Evolutionary conservation across 2,888 invertebrate genomes (phyloP).

Genomic region (Nudaria mundana): DNA sequence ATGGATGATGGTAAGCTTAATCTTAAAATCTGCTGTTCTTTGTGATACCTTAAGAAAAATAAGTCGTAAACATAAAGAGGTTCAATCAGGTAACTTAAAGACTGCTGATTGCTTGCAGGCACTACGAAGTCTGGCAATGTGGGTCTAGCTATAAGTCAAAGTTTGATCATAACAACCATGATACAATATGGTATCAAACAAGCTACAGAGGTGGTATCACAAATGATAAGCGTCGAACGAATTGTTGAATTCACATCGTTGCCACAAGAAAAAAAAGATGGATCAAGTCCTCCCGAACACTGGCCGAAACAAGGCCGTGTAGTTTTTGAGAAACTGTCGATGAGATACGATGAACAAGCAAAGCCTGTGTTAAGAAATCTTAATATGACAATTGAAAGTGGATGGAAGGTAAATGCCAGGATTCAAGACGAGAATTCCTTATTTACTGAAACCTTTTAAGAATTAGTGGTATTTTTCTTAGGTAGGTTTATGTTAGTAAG

Average conservation of each 20-base stretch:
- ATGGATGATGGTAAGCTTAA: constrained; percentile 75
- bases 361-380: constrained; percentile 78
- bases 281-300: constrained; percentile 76
- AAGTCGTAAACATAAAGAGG: neutral
- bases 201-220: constrained; percentile 87
- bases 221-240: constrained; percentile 91
- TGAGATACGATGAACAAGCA: constrained; percentile 83
- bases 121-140: constrained; percentile 83
- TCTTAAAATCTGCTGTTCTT: too few relatives aligned
- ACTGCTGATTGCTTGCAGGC: constrained; percentile 44
- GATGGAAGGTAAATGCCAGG: constrained; percentile 48
- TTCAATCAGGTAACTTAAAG: neutral
- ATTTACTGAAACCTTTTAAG: too few relatives aligned
- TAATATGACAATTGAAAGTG: constrained; percentile 36
- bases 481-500: too few relatives aligned
- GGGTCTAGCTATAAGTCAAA: constrained; percentile 87
- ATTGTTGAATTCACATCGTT: constrained; percentile 89
- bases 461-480: too few relatives aligned
- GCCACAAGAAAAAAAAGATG: constrained; percentile 85
- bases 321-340: constrained; percentile 81
- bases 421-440: too few relatives aligned
- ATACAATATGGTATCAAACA: constrained; percentile 91
- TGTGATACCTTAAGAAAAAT: too few relatives aligned
- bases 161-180: constrained; percentile 88
- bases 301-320: constrained; percentile 85